These are phyloP conservation scores for Ichneumon xanthorius DNA, from an alignment of 2,888 invertebrate species.

Conservation along the genomic window DNA sequence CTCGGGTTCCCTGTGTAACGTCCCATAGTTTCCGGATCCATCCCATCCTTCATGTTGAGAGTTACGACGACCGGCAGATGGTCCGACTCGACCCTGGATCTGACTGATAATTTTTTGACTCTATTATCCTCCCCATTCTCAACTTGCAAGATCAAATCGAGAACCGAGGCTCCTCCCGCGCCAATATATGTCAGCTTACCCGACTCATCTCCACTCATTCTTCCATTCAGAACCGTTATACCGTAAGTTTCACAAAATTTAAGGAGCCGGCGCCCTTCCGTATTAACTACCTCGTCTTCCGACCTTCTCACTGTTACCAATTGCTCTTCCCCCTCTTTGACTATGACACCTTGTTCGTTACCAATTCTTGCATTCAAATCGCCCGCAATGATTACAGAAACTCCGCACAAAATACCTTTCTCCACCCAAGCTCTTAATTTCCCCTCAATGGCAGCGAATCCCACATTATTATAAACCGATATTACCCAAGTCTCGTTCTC, in stretches of 20 bases:
- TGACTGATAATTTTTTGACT: background rate
- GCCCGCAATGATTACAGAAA: background rate
- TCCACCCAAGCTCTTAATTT: background rate
- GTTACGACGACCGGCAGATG: conserved; percentile 12
- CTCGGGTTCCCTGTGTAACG: background rate
- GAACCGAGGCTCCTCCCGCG: conserved; percentile 14
- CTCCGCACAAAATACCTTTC: background rate
- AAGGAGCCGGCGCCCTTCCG: background rate
- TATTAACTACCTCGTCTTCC: background rate
- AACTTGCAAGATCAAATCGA: background rate
- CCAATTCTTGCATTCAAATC: conserved; percentile 34
- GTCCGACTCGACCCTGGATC: conserved; percentile 10
- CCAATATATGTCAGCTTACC: conserved; percentile 18
- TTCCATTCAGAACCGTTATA: background rate
- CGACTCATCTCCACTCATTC: background rate
- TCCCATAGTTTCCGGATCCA: background rate
- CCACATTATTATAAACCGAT: conserved; percentile 45
- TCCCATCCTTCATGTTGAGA: background rate
- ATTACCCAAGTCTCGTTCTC: background rate
- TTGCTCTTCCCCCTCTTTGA: background rate
- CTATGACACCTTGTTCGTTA: background rate
- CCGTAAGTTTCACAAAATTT: background rate
- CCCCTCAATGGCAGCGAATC: background rate
- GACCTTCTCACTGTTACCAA: background rate
- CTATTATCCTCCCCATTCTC: background rate